phyloP scores from a whole-genome alignment of 2,888 invertebrate species.

The Apotomis capreana region DNA sequence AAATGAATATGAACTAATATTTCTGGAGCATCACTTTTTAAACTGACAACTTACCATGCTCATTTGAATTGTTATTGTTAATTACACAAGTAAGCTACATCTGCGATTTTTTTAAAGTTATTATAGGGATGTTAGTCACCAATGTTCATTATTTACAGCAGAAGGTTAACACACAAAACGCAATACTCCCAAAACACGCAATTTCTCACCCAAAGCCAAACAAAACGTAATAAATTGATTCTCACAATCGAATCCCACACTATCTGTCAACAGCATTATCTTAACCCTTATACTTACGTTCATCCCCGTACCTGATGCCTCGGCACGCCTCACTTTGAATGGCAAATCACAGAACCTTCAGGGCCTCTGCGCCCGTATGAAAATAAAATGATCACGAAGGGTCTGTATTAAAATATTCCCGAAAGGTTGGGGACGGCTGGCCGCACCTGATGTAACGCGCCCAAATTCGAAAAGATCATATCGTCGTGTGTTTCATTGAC shows the following conservation, averaged over 20 bases:
- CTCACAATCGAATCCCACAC: slow-evolving; percentile 62
- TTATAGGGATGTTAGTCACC: too few relatives aligned
- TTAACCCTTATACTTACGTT: slow-evolving; percentile 62
- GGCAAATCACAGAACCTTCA: slow-evolving; percentile 80
- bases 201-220: slow-evolving; percentile 29
- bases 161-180: neutral
- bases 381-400: slow-evolving; percentile 82
- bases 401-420: slow-evolving; percentile 81
- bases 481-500: slow-evolving; percentile 28
- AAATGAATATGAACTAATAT: too few relatives aligned
- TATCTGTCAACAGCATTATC: slow-evolving; percentile 77
- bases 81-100: too few relatives aligned
- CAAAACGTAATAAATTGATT: slow-evolving; percentile 63
- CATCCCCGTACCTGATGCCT: slow-evolving; percentile 70
- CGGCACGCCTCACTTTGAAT: slow-evolving; percentile 78
- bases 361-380: slow-evolving; percentile 78
- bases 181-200: slow-evolving; percentile 1
- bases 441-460: slow-evolving; percentile 73
- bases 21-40: too few relatives aligned
- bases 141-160: too few relatives aligned
- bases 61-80: too few relatives aligned
- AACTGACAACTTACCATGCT: too few relatives aligned
- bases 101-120: too few relatives aligned
- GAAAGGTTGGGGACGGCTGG: slow-evolving; percentile 57
- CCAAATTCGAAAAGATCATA: slow-evolving; percentile 55